Percentiles rank a stretch among this genome's conserved stretches.
phyloP scores from a whole-genome alignment of 2,797 vertebrate genomes.

The Parauchenoglanis punctatus region DNA sequence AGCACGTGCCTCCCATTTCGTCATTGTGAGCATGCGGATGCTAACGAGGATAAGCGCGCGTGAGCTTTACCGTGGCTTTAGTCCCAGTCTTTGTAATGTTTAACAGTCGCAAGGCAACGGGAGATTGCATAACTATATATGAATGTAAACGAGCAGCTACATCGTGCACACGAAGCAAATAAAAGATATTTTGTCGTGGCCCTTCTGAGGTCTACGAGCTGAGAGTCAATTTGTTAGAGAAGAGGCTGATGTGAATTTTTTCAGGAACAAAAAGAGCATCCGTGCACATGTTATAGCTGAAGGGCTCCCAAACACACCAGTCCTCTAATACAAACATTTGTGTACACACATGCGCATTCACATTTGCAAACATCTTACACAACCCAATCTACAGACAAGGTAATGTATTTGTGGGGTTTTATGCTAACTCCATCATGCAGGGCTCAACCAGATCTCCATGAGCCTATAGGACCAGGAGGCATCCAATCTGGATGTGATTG shows the following conservation, averaged over 20 bases:
- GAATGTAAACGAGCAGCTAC: neutral
- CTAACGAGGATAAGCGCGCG: neutral
- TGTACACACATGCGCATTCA: neutral
- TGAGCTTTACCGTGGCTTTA: neutral
- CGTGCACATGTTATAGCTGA: slow-evolving; percentile 19
- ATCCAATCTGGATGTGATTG: neutral
- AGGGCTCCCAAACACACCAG: neutral
- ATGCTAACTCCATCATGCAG: neutral
- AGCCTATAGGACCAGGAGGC: neutral
- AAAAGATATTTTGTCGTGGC: neutral
- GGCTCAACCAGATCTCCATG: neutral
- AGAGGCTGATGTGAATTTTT: neutral
- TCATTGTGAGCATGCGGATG: neutral
- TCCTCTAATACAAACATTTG: neutral
- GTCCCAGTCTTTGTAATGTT: neutral
- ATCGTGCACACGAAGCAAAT: neutral
- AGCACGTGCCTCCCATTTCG: neutral
- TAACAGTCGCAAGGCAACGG: no score
- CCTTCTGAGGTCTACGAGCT: neutral
- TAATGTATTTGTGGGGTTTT: neutral
- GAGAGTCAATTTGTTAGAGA: neutral
- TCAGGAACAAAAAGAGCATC: slow-evolving; percentile 5
- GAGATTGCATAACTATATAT: neutral
- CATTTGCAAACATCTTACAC: neutral
- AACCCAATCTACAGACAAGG: neutral